Percentiles rank a stretch among this genome's conserved stretches.
phyloP scores from a whole-genome alignment of 2,113 vertebrate species.

The Pterocles orientalis region DNA sequence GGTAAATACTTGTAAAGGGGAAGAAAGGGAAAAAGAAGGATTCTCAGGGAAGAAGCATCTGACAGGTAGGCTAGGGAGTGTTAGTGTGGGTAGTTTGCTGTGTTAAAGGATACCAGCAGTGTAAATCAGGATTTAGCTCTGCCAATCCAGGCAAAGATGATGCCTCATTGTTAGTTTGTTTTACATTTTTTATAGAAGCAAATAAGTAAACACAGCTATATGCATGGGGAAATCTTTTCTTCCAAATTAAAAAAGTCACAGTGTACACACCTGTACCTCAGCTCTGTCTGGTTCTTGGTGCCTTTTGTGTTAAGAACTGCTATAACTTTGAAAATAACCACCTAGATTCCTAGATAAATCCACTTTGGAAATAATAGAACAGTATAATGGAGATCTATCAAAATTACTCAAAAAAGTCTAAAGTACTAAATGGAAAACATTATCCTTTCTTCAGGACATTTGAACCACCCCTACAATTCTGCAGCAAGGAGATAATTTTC shows the following conservation, averaged over 20 bases:
- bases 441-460: conserved; percentile 1
- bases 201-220: not conserved
- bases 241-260: not conserved
- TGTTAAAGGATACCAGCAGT: conserved; percentile 15
- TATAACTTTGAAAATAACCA: not conserved
- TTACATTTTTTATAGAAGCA: conserved; percentile 3
- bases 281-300: not conserved
- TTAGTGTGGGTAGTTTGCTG: not conserved
- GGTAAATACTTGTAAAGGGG: not conserved
- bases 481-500: not conserved
- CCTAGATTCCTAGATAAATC: not conserved
- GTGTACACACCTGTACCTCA: not conserved
- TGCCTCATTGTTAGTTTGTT: conserved; percentile 1
- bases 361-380: not conserved
- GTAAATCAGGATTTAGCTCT: conserved; percentile 28
- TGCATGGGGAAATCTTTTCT: not conserved
- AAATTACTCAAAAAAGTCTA: not conserved
- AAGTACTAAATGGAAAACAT: conserved; percentile 14
- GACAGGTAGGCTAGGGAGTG: not conserved
- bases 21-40: not conserved
- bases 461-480: not conserved
- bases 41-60: not conserved
- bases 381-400: not conserved
- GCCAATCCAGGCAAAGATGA: not conserved
- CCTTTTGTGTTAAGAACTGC: not conserved